Percentiles rank a stretch among this genome's conserved stretches.
Evolutionary conservation across 2,888 invertebrate genomes (phyloP).

Genomic region (Pocota personata): DNA sequence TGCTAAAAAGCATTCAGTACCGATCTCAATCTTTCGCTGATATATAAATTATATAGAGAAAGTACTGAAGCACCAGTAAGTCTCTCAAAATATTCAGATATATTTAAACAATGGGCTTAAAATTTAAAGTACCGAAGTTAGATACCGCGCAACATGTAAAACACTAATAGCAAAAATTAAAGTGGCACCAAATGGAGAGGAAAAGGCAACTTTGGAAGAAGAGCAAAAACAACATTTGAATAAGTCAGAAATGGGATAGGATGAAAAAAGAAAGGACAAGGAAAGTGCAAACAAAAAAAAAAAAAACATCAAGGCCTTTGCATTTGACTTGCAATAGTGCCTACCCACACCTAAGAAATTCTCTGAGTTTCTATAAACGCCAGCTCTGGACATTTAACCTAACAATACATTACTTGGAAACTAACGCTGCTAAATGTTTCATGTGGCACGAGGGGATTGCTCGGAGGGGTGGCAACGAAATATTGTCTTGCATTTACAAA

Average conservation of each 20-base stretch:
- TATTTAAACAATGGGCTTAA: background rate
- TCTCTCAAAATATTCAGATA: background rate
- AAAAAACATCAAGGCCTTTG: background rate
- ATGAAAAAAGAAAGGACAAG: too few species aligned
- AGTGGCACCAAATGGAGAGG: background rate
- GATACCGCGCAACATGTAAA: background rate
- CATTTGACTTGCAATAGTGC: background rate
- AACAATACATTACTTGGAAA: background rate
- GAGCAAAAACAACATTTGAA: background rate
- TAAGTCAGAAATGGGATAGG: background rate
- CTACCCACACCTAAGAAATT: background rate
- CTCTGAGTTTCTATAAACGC: background rate
- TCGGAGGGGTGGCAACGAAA: too few species aligned
- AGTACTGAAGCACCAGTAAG: too few species aligned
- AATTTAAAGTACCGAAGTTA: background rate
- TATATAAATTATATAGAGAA: too few species aligned
- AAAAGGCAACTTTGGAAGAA: background rate
- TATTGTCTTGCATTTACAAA: constrained; percentile 5
- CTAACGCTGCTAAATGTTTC: background rate
- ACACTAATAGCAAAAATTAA: too few species aligned
- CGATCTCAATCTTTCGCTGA: too few species aligned
- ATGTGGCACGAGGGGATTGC: background rate
- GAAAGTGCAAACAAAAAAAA: background rate
- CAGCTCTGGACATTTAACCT: background rate
- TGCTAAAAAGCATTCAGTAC: background rate